These are phyloP conservation scores for Thaumatotibia leucotreta DNA, from an alignment of 1,140 invertebrate genomes.

Conservation along the genomic window DNA sequence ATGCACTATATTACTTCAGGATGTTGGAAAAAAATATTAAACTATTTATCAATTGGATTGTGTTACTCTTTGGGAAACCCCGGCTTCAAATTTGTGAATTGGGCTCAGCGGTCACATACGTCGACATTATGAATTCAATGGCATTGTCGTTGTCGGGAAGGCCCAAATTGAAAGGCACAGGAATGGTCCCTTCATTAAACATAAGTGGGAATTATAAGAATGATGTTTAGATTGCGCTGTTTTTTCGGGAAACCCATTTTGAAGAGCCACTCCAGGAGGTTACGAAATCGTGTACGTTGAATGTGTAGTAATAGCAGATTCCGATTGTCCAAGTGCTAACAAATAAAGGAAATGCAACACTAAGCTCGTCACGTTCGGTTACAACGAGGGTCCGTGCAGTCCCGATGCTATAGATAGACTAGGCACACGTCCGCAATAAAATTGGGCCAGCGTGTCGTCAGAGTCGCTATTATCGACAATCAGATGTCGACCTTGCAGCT, in stretches of 20 bases:
- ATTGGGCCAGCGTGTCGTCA: conserved; percentile 56
- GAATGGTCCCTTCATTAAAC: neutral
- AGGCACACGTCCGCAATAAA: conserved; percentile 24
- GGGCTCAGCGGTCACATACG: neutral
- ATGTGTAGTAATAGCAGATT: neutral
- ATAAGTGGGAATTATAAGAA: neutral
- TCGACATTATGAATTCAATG: neutral
- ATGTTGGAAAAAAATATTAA: too few species aligned
- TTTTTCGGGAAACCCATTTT: neutral
- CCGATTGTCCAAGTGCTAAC: neutral
- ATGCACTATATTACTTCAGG: too few species aligned
- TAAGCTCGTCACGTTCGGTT: neutral
- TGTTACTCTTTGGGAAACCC: too few species aligned
- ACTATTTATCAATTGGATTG: too few species aligned
- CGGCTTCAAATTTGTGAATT: neutral
- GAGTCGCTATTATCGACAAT: conserved; percentile 69
- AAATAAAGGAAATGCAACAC: neutral
- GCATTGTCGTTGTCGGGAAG: neutral
- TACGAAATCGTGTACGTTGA: neutral
- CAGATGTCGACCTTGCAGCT: conserved; percentile 70
- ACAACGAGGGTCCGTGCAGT: neutral
- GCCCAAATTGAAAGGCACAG: neutral
- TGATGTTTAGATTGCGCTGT: neutral
- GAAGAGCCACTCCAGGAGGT: neutral
- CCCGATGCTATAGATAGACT: neutral